Evolutionary conservation across 2,113 vertebrate species (phyloP).

Genomic region (Hemiprocne comata): DNA sequence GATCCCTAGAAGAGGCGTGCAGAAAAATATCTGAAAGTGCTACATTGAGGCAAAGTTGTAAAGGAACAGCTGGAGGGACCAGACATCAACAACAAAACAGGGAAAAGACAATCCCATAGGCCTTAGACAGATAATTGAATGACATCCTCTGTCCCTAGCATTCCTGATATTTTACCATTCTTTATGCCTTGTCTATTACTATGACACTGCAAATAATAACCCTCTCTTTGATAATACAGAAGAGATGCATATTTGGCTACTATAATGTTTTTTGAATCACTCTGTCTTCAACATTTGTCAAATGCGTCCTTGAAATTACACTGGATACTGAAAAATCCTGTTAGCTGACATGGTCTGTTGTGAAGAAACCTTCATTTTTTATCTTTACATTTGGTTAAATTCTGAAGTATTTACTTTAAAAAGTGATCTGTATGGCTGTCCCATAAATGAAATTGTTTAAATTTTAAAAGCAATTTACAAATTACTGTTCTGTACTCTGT

Average conservation of each 20-base stretch:
- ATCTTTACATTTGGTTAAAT: background rate
- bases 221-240: background rate
- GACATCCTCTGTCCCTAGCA: background rate
- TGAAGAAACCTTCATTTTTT: background rate
- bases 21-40: slow-evolving; percentile 52
- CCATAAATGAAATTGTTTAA: background rate
- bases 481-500: background rate
- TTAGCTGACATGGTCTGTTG: background rate
- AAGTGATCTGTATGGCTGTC: background rate
- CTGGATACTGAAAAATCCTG: background rate
- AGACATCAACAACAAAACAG: slow-evolving; percentile 20
- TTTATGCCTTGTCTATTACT: background rate
- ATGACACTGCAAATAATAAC: background rate
- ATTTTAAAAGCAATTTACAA: slow-evolving; percentile 9
- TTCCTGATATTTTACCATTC: background rate
- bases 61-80: slow-evolving; percentile 43
- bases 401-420: background rate
- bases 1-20: slow-evolving; percentile 29
- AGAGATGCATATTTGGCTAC: background rate
- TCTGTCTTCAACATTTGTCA: background rate
- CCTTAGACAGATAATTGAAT: slow-evolving; percentile 21
- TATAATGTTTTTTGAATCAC: slow-evolving; percentile 10
- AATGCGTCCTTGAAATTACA: background rate
- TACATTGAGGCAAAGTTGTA: slow-evolving; percentile 25
- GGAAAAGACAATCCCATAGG: slow-evolving; percentile 7